Base-by-base conservation (phyloP, 2,888 invertebrate species). In the Zaprionus bogoriensis region DNA sequence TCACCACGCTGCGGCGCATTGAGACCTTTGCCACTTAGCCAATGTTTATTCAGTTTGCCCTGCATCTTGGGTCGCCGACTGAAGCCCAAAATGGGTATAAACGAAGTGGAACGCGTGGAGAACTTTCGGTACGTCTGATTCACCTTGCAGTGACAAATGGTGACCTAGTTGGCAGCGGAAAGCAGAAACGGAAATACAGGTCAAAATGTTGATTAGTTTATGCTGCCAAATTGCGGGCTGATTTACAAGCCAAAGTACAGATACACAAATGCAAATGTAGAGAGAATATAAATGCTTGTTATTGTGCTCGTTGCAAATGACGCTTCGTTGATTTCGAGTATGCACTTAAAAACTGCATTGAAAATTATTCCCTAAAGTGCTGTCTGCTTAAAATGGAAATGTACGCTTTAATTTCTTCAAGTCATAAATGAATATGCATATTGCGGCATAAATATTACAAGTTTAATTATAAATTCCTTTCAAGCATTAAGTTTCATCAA, bases 61-160 rank as follows among this genome's bases (percentile, higher is more conserved):
- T 89, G 89, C 61, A 89, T 74, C 79, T 91, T 91, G 59, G 87
- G 80, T 25, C 91, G 90, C 28, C 90, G 89, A 59, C 89, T 88
- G 69, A 91, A 90, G 7, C 90, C 91, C 74, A 91, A 89, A 66
- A 91, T 91, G 54, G 92, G 91, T 82, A 91, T 91, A 72, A 92
- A 89, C 60, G 93, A 92, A 73, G 93, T 90, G 20, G 93, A 90
- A 27, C 93, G 92, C 5, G 93, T 92, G 57, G 93, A 91, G 78
- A 94, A 92, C 28, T 93, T 93, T 45, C 94, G 93, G 91, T 95
- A 95, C 0, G 95, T 95, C 91, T 95, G 94, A 91, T 95, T 94
- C 74, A 95, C 94, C 74, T 95, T 94, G 90, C 95, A 96, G 90
- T 96, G 95, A 89, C 95, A 96, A 36, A 94, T 94, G 47, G 95